These are phyloP conservation scores for Bombyx huttoni DNA, from an alignment of 2,888 invertebrate species.

Conservation along the genomic window DNA sequence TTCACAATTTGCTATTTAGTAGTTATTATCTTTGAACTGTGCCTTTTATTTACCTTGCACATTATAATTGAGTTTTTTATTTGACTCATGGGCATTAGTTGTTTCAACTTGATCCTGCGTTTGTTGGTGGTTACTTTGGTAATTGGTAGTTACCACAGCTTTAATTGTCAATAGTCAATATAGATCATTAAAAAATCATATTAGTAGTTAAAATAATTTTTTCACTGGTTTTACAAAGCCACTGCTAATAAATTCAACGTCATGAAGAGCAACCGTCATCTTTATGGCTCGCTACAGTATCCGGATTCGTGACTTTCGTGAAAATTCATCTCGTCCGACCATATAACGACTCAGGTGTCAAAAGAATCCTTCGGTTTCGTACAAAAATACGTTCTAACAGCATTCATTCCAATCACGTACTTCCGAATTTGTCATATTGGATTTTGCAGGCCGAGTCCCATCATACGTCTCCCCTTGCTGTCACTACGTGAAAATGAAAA, in stretches of 20 bases:
- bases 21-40: too few species aligned
- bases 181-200: too few species aligned
- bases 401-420: slow-evolving; percentile 68
- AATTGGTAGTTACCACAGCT: too few species aligned
- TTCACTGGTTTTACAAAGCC: too few species aligned
- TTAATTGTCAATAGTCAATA: too few species aligned
- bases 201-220: too few species aligned
- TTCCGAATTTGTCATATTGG: slow-evolving; percentile 72
- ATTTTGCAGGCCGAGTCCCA: slow-evolving; percentile 57
- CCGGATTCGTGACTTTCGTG: slow-evolving; percentile 1
- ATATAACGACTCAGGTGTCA: slow-evolving; percentile 33
- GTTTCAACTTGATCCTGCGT: too few species aligned
- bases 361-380: slow-evolving; percentile 24
- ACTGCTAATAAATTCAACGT: neutral
- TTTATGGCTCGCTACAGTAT: neutral
- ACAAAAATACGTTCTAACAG: slow-evolving; percentile 53
- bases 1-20: too few species aligned
- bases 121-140: too few species aligned
- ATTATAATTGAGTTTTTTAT: too few species aligned
- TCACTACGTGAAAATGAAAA: slow-evolving; percentile 64
- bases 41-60: too few species aligned
- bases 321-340: slow-evolving; percentile 31
- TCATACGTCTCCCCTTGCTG: slow-evolving; percentile 59
- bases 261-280: neutral
- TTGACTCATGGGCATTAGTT: too few species aligned